Evolutionary conservation across 1,140 invertebrate genomes (phyloP), one percentile per base, ranked within the genome.

Genomic region (Drosophila teissieri): DNA sequence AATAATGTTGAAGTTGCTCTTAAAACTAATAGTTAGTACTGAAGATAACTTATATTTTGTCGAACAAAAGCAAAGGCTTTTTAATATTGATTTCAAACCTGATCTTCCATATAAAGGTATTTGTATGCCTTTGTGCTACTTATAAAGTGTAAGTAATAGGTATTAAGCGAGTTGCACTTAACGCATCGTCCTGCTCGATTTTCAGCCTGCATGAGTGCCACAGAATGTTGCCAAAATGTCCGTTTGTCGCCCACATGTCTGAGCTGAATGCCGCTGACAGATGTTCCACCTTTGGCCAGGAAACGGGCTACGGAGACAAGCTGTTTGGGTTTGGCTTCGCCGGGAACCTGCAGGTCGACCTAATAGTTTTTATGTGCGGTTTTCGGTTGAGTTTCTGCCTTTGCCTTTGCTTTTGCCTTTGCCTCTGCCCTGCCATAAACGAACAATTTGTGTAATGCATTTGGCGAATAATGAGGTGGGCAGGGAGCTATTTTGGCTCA

Each of bases 381-480:
- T 77, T 61, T 68, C 49, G 55, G 51, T 36, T 51, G 42, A 55
- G 46, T 58, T 60, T 60, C 34, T 42, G 36, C 64, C 42, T 56
- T 15, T 69, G 36, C n/a, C n/a, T n/a, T n/a, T n/a, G n/a, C n/a
- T n/a, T n/a, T n/a, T n/a, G n/a, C n/a, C n/a, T n/a, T n/a, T 42
- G 36, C 64, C 42, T 56, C 12, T 69, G 36, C 53, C 64, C 61
- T 48, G 68, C 68, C 65, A 70, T 70, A 72, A 72, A 70, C 61
- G 63, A 60, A 70, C 55, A 77, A 77, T 77, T 77, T 77, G 74
- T 77, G 73, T 77, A 77, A 77, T 77, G 74, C 64, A 77, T 77
- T 77, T 62, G 74, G 63, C 60, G 55, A 65, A 65, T 44, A 39
- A 68, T 68, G 27, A 37, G 52, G 40, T 69, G 58, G 39, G 42